phyloP scores from a whole-genome alignment of 2,113 vertebrate species.

The Odocoileus hemionus region DNA sequence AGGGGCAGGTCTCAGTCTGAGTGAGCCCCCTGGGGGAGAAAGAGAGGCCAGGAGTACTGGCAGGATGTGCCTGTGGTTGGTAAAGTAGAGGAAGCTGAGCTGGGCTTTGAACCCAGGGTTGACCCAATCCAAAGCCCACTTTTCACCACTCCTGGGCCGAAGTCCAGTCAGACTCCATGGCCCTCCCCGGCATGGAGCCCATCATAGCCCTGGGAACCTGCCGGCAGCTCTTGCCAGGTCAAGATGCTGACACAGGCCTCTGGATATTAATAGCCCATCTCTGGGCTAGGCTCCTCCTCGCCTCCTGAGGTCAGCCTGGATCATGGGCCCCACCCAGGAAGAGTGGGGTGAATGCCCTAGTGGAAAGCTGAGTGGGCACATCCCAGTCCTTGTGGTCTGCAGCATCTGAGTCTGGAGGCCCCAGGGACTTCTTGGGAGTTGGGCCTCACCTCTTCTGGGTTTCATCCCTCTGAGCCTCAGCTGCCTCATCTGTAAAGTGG shows the following conservation, averaged over 20 bases:
- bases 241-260: conserved; percentile 39
- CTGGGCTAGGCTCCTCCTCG: not conserved
- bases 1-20: not conserved
- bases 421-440: not conserved
- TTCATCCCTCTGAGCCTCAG: not conserved
- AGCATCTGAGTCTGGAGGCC: not conserved
- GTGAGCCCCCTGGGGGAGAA: not conserved
- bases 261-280: conserved; percentile 40
- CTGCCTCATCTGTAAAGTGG: not conserved
- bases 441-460: not conserved
- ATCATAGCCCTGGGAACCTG: not conserved
- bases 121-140: not conserved
- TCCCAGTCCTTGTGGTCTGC: not conserved
- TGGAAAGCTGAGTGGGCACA: not conserved
- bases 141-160: not conserved
- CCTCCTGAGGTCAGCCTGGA: not conserved
- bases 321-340: not conserved
- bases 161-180: not conserved
- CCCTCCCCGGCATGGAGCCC: not conserved
- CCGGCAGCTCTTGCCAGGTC: not conserved
- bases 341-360: not conserved
- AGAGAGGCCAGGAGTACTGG: not conserved
- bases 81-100: not conserved
- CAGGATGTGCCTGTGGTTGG: not conserved
- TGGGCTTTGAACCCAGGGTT: not conserved